Conservation (phyloP, 2,113 vertebrate genomes). For the Ageneiosus marmoratus region DNA sequence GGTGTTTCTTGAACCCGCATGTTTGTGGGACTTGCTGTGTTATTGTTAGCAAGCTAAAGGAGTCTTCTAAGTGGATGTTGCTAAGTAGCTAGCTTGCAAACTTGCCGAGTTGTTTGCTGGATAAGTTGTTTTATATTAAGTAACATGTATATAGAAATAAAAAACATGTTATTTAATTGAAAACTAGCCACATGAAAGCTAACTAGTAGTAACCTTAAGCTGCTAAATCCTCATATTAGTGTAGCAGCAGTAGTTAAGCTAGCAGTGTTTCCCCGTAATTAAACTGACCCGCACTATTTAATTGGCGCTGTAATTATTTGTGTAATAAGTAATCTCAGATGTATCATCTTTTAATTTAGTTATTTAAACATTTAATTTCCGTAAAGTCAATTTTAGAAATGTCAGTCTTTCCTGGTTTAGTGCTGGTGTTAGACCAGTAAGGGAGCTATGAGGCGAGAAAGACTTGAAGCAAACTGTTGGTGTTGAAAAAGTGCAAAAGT, state of each 20-base stretch:
- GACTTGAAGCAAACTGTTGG: neutral
- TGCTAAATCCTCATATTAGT: neutral
- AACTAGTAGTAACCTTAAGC: neutral
- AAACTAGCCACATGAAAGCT: neutral
- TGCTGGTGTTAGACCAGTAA: neutral
- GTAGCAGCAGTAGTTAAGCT: neutral
- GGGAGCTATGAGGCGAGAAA: constrained; percentile 1
- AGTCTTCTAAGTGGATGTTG: neutral
- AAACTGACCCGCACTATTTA: neutral
- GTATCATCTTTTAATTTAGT: no score
- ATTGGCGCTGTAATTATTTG: neutral
- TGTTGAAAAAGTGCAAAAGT: no score
- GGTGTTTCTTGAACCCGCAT: neutral
- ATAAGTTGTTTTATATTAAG: neutral
- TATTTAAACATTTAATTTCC: no score
- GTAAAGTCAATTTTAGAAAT: no score
- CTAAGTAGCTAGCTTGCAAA: constrained; percentile 16
- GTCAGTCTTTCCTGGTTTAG: neutral
- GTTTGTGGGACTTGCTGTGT: constrained; percentile 33
- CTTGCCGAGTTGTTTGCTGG: neutral
- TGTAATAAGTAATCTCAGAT: no score
- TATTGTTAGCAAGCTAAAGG: constrained; percentile 47
- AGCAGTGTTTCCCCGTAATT: neutral
- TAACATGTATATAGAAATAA: no score
- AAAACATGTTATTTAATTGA: neutral